A percentile compares a stretch with the other conserved stretches of the same genome.
Evolutionary conservation across 2,797 vertebrate genomes (phyloP).

Genomic region (Notolepis coatsorum): DNA sequence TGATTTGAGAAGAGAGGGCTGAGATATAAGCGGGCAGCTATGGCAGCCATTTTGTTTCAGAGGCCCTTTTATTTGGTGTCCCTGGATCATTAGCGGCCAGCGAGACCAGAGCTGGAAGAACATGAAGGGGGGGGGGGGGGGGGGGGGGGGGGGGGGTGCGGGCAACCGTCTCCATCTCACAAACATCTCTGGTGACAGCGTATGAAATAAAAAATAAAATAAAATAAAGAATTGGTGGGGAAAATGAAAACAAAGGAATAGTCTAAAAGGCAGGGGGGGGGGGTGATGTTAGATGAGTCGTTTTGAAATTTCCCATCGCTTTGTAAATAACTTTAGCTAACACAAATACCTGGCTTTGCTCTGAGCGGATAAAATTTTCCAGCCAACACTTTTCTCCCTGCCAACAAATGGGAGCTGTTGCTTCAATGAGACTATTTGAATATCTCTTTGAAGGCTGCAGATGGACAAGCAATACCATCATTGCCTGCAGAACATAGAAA

Average conservation of each 20-base stretch:
- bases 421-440: slow-evolving; percentile 68
- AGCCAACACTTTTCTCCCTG: slow-evolving; percentile 60
- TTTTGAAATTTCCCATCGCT: slow-evolving; percentile 63
- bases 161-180: slow-evolving; percentile 34
- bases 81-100: slow-evolving; percentile 62
- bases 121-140: too few species aligned
- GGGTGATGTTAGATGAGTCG: slow-evolving; percentile 52
- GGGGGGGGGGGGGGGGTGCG: slow-evolving; percentile 55
- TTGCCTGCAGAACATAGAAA: slow-evolving; percentile 70
- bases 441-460: slow-evolving; percentile 74
- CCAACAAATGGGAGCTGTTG: slow-evolving; percentile 60
- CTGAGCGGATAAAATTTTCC: slow-evolving; percentile 35
- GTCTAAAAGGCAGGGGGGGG: not conserved
- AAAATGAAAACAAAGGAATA: not conserved
- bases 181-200: slow-evolving; percentile 55
- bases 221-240: not conserved
- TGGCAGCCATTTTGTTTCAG: slow-evolving; percentile 72
- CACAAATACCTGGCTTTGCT: slow-evolving; percentile 68
- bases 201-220: slow-evolving; percentile 27
- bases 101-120: slow-evolving; percentile 33
- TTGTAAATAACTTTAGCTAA: slow-evolving; percentile 73
- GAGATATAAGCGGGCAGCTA: slow-evolving; percentile 65
- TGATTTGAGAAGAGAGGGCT: slow-evolving; percentile 71
- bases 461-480: slow-evolving; percentile 70
- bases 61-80: slow-evolving; percentile 60